These are phyloP conservation scores for Sinocyclocheilus anophthalmus DNA, from an alignment of 2,113 vertebrate genomes.

Conservation along the genomic window DNA sequence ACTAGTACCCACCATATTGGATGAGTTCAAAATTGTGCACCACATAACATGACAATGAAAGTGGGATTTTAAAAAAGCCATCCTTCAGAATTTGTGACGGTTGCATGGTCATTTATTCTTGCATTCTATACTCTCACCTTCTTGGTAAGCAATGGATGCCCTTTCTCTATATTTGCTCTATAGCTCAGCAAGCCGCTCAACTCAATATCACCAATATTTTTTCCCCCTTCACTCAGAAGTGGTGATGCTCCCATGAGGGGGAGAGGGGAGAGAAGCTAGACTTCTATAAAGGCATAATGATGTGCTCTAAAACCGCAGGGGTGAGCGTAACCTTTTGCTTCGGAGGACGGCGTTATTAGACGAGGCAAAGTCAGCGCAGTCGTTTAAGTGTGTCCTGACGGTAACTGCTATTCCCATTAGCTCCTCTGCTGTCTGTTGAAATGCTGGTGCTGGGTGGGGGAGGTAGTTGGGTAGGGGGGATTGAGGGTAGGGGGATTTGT, in stretches of 20 bases:
- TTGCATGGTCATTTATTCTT: conserved; percentile 7
- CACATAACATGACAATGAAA: no score
- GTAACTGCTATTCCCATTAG: conserved; percentile 65
- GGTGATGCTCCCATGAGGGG: conserved; percentile 55
- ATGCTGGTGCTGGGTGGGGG: conserved; percentile 18
- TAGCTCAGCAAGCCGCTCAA: conserved; percentile 60
- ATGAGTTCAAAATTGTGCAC: no score
- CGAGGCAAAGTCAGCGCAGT: conserved; percentile 67
- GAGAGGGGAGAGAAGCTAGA: conserved; percentile 42
- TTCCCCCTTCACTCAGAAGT: conserved; percentile 40
- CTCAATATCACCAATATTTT: conserved; percentile 61
- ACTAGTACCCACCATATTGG: no score
- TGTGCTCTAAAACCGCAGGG: conserved; percentile 67
- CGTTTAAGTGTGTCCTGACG: conserved; percentile 66
- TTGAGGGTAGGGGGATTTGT: no score
- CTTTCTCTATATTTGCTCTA: conserved; percentile 21
- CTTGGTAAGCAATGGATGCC: conserved; percentile 16
- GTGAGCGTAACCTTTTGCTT: conserved; percentile 70
- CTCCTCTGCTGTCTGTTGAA: conserved; percentile 62
- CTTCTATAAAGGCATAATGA: conserved; percentile 68
- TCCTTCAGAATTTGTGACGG: neutral
- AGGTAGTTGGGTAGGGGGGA: no score
- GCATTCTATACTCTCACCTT: conserved; percentile 5
- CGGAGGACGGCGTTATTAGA: conserved; percentile 68
- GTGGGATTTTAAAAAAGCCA: neutral